Conservation (phyloP, 2,888 invertebrate genomes). For the Trisateles emortualis region DNA sequence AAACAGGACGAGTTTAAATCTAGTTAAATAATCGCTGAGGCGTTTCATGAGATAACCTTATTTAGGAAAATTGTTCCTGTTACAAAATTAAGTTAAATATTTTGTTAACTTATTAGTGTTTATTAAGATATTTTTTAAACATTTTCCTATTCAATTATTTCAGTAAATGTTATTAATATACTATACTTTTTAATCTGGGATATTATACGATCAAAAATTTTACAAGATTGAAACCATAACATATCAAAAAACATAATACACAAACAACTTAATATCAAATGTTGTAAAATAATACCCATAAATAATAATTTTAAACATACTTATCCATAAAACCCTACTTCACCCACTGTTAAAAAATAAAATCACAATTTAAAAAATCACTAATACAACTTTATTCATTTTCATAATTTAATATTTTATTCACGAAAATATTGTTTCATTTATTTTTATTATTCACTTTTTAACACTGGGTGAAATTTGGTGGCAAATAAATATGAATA, state of each 20-base stretch:
- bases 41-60: constrained; percentile 5
- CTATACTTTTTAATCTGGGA: no score
- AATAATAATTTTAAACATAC: not conserved
- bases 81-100: not conserved
- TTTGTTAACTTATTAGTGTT: not conserved
- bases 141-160: not conserved
- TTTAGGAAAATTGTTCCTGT: not conserved
- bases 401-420: not conserved
- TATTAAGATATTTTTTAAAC: not conserved
- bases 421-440: not conserved
- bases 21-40: constrained; percentile 9
- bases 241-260: no score
- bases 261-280: not conserved
- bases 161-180: no score
- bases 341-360: constrained; percentile 28
- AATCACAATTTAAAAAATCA: not conserved
- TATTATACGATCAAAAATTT: no score
- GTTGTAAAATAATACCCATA: not conserved
- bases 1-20: constrained; percentile 5
- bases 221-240: no score
- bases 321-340: constrained; percentile 37
- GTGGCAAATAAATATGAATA: constrained; percentile 19
- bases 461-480: constrained; percentile 35
- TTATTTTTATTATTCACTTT: not conserved
- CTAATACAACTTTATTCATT: no score